These are phyloP conservation scores for Autographa gamma DNA, from an alignment of 2,888 invertebrate genomes.

Conservation along the genomic window DNA sequence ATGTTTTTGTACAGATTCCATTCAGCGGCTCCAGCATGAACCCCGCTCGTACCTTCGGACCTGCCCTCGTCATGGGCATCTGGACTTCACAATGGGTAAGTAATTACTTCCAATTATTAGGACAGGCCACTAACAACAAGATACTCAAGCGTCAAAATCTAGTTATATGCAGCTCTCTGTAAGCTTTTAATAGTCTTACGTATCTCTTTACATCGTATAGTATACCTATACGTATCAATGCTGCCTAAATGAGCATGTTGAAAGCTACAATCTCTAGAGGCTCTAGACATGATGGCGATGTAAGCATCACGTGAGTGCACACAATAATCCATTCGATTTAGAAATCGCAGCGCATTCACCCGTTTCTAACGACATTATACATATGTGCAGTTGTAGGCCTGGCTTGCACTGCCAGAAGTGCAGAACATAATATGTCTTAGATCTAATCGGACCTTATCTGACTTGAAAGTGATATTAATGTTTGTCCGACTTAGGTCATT, in stretches of 20 bases:
- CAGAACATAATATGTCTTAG: background rate
- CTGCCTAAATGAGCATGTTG: background rate
- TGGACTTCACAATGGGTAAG: conserved; percentile 95
- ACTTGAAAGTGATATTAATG: no score
- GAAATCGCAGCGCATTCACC: conserved; percentile 42
- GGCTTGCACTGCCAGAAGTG: background rate
- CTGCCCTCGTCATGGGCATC: conserved; percentile 93
- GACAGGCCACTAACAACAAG: no score
- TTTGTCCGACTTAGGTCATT: background rate
- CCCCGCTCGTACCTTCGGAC: conserved; percentile 96
- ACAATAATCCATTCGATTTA: conserved; percentile 44
- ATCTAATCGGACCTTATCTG: no score
- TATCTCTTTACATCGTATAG: no score
- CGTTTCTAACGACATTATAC: background rate
- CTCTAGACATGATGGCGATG: conserved; percentile 21
- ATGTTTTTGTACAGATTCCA: conserved; percentile 89
- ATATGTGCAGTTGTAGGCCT: background rate
- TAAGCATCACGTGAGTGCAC: conserved; percentile 15
- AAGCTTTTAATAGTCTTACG: background rate
- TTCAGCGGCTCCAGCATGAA: conserved; percentile 97
- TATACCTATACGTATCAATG: background rate
- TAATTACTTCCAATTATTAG: no score
- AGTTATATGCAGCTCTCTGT: no score
- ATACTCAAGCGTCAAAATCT: no score
- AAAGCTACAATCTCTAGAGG: background rate